phyloP scores from a whole-genome alignment of 2,113 vertebrate genomes.

The Oncorhynchus kisutch region DNA sequence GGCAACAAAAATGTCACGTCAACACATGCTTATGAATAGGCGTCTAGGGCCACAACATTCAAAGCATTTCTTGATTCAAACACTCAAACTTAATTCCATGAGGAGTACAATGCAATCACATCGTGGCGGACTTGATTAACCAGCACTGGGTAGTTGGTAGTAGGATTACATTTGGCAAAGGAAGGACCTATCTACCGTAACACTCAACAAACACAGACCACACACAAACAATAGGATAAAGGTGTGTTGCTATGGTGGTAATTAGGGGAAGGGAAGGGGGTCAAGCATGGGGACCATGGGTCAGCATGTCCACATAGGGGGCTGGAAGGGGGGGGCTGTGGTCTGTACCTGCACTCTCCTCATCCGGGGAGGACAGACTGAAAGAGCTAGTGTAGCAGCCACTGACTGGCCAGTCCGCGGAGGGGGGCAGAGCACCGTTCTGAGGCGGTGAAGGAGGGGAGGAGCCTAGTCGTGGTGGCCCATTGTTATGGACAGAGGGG shows the following conservation, averaged over 20 bases:
- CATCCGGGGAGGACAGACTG: conserved; percentile 78
- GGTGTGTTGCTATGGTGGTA: neutral
- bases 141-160: neutral
- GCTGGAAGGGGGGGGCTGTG: conserved; percentile 24
- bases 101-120: neutral
- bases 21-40: neutral
- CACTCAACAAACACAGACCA: neutral
- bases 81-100: neutral
- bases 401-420: conserved; percentile 81
- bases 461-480: conserved; percentile 49
- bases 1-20: neutral
- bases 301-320: conserved; percentile 29
- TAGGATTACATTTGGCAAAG: neutral
- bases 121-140: neutral
- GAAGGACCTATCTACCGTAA: neutral
- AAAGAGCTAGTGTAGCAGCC: conserved; percentile 81
- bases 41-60: neutral
- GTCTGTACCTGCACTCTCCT: conserved; percentile 78
- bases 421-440: conserved; percentile 78
- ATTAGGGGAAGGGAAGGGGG: neutral
- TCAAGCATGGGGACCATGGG: conserved; percentile 12
- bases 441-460: conserved; percentile 74
- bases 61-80: neutral
- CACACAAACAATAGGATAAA: neutral
- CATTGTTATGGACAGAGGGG: conserved; percentile 4